Evolutionary conservation across 2,888 invertebrate species (phyloP), one percentile per base, ranked within the genome.

Genomic region (Noctua janthina): DNA sequence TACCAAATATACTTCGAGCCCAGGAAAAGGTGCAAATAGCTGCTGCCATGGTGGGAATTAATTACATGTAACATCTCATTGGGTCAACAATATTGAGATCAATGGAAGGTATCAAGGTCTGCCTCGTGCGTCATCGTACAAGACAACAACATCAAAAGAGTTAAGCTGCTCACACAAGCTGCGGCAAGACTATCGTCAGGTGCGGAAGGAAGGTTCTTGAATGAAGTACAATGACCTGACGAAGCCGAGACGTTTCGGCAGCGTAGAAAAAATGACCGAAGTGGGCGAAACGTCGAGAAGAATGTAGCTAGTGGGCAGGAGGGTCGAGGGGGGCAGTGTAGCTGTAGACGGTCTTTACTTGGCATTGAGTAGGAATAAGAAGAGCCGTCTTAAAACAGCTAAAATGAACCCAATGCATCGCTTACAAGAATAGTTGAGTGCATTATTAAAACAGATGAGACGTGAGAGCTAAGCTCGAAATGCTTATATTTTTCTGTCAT

Each of bases 141-240:
- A 64, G 39, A 75, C 29, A 49, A 74, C 23, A 59, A 51, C 67
- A 74, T 23, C 69, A 66, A 81, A 81, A 71, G n/a, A 67, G 66
- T 56, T 71, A 23, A 39, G 23, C 51, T 11, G 46, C n/a, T 29
- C 20, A 64, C 39, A 72, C 23, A 82, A 72, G 29, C 46, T 17
- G 43, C 49, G 35, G n/a, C 23, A 72, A 56, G 56, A 82, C 15
- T 23, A 72, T 39, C 56, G 15, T 46, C 54, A 68, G 82, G 23
- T 78, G 59, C 51, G 70, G n/a, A 54, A 62, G 59, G 83, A 78
- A 83, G 62, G 43, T 73, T 78, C 82, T 78, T 83, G 68, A 82
- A 78, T 56, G 29, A 29, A 51, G 83, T 73, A 43, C 83, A 83
- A 78, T 82, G 83, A 82, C 83, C 83, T 62, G 68, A 83, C 29